Base-by-base conservation (phyloP, 2,113 vertebrate species). In the Baryphthengus martii region DNA sequence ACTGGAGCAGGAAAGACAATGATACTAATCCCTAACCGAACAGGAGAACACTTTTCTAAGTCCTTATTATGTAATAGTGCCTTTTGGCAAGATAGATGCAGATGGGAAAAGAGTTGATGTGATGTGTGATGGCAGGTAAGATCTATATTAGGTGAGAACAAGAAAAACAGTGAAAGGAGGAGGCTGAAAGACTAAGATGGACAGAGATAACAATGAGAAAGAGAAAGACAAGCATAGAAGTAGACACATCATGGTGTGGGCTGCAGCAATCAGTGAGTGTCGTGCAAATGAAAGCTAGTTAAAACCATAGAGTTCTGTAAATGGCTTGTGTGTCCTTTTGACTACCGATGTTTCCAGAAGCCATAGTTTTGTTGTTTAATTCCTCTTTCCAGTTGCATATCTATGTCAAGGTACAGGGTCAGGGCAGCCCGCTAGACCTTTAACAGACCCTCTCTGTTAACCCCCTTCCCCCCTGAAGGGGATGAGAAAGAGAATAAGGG, bases 1-100 rank as follows among this genome's bases (percentile, higher is more conserved):
- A 39, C 25, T 47, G 29, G 21, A 55, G 15, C 5, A 2, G 28
- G 19, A 47, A 29, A n/a, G n/a, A 49, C 20, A 9, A 33, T 3
- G 18, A 21, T 37, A 5, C 28, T 75, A 35, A 44, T 52, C 13
- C 45, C 26, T 58, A n/a, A 56, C 5, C 0, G 0, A 58, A 80
- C 42, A 82, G 70, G 66, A 85, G 35, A 42, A 13, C 21, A 10
- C 8, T 74, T 17, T 67, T 94, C 37, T 15, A 17, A 62, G n/a
- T 6, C 58, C n/a, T 89, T 67, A 28, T 24, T 16, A 50, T 56
- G 21, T 62, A 23, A 29, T 7, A 44, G 16, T 13, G 23, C 16
- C 14, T 82, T 65, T 90, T 90, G 49, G 49, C 25, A 61, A 65
- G 55, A 37, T 8, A 42, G 13, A 37, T 24, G 49, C 33, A 63